Conservation (phyloP, 2,797 vertebrate genomes). For the Danio choprae region DNA sequence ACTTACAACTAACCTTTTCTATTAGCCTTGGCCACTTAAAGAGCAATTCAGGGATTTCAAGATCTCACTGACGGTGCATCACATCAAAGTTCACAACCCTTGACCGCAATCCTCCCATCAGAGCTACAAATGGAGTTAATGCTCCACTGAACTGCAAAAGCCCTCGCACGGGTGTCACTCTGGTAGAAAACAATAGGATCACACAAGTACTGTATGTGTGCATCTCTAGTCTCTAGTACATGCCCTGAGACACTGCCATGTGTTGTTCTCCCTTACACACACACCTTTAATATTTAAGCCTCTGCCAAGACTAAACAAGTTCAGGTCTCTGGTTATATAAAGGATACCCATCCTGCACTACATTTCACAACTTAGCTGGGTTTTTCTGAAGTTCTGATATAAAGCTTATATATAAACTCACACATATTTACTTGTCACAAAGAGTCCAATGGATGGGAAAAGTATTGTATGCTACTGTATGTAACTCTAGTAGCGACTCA, state of each 20-base stretch:
- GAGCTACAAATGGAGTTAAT: slow-evolving; percentile 62
- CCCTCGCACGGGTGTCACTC: slow-evolving; percentile 52
- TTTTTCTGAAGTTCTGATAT: slow-evolving; percentile 13
- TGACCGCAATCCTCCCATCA: slow-evolving; percentile 2
- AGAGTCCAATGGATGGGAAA: neutral
- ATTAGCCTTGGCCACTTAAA: slow-evolving; percentile 7
- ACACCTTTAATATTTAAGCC: neutral
- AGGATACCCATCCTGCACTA: neutral
- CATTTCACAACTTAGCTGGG: slow-evolving; percentile 7
- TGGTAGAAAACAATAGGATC: slow-evolving; percentile 53
- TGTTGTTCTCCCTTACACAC: slow-evolving; percentile 3
- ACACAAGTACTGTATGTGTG: slow-evolving; percentile 62
- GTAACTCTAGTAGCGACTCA: slow-evolving; percentile 19
- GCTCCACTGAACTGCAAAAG: slow-evolving; percentile 58
- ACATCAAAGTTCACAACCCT: slow-evolving; percentile 51
- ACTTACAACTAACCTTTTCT: neutral
- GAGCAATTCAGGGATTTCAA: slow-evolving; percentile 5
- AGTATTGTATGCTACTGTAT: neutral
- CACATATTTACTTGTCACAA: neutral
- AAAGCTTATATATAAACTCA: neutral
- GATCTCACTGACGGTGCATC: neutral
- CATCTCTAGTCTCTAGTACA: neutral
- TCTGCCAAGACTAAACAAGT: slow-evolving; percentile 4
- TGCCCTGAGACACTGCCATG: slow-evolving; percentile 1
- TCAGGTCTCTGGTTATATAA: neutral